phyloP scores from a whole-genome alignment of 2,113 vertebrate species.

The Calypte anna region DNA sequence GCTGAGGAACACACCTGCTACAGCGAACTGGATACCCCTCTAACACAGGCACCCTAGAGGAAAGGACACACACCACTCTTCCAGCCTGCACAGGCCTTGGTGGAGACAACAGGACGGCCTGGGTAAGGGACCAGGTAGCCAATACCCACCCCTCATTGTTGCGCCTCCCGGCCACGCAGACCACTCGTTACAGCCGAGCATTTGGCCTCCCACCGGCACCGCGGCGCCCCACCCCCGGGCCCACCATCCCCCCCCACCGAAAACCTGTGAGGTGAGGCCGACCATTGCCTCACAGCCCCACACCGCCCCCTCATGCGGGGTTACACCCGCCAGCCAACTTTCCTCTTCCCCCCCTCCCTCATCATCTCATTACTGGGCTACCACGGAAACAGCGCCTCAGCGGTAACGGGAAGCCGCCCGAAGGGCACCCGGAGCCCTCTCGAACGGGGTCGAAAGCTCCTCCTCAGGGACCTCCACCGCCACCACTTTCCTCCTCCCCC shows the following conservation, averaged over 20 bases:
- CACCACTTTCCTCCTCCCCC: too few species aligned
- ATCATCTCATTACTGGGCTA: accelerated
- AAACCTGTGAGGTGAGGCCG: accelerated
- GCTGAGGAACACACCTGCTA: too few species aligned
- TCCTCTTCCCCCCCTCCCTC: too few species aligned
- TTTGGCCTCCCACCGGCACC: accelerated
- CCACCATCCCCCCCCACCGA: accelerated
- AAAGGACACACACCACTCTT: accelerated
- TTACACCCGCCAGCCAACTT: accelerated
- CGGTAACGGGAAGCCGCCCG: accelerated
- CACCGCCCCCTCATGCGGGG: accelerated
- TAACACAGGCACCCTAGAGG: accelerated
- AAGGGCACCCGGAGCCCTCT: accelerated
- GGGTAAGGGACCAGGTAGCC: accelerated
- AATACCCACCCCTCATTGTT: accelerated
- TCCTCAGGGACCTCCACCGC: too few species aligned
- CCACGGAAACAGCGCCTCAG: accelerated
- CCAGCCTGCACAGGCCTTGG: accelerated
- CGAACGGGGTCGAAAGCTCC: accelerated
- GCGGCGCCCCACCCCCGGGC: accelerated
- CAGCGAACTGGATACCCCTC: accelerated
- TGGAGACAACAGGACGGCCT: accelerated
- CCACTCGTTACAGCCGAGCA: accelerated
- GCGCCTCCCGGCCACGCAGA: neutral
- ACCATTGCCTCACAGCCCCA: accelerated